Conservation (phyloP, 1,140 invertebrate genomes). For the Sweltsa coloradensis region DNA sequence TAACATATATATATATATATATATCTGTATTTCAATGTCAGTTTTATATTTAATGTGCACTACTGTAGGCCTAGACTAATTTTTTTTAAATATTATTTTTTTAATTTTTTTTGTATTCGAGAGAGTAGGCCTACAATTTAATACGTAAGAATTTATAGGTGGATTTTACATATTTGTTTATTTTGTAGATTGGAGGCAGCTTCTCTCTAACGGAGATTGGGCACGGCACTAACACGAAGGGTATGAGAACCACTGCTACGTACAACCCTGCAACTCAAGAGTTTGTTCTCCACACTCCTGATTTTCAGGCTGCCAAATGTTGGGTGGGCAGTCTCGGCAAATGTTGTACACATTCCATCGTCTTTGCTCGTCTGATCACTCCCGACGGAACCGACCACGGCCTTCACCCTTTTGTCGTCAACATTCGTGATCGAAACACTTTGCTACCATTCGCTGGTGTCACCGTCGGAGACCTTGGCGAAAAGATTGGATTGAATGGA, state of each 20-base stretch:
- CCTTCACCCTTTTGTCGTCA: constrained; percentile 68
- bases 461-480: constrained; percentile 67
- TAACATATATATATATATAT: too few species aligned
- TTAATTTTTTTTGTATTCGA: too few species aligned
- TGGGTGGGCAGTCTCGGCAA: constrained; percentile 72
- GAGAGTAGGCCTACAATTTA: too few species aligned
- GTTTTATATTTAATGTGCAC: too few species aligned
- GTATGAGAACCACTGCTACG: constrained; percentile 69
- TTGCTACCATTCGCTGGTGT: constrained; percentile 57
- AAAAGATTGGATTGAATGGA: constrained; percentile 70
- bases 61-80: too few species aligned
- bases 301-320: constrained; percentile 77
- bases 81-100: too few species aligned
- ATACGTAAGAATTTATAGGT: too few species aligned
- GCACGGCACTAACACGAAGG: constrained; percentile 76
- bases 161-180: too few species aligned
- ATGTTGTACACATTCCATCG: constrained; percentile 71
- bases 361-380: constrained; percentile 82
- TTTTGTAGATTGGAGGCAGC: constrained; percentile 47
- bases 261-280: constrained; percentile 59
- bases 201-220: constrained; percentile 78
- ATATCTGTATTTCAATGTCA: too few species aligned
- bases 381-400: constrained; percentile 61
- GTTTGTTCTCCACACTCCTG: constrained; percentile 69
- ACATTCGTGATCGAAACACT: constrained; percentile 59